Conservation (phyloP, 2,797 vertebrate genomes). For the Macrochelys suwanniensis region DNA sequence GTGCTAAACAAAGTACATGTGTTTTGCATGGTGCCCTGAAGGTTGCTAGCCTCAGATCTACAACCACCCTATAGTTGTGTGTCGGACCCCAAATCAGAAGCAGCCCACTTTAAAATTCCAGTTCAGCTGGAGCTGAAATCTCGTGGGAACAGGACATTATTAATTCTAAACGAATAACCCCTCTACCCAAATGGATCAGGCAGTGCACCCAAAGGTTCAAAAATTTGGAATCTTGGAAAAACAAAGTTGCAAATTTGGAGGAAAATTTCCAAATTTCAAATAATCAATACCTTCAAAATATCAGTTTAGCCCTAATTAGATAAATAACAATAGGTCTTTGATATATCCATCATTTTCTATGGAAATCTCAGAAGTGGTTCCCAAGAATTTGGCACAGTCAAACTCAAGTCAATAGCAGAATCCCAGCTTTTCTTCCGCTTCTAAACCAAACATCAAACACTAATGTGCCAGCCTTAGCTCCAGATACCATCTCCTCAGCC, state of each 20-base stretch:
- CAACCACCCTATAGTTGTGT: background rate
- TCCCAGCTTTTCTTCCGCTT: background rate
- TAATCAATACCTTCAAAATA: background rate
- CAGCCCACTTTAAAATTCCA: background rate
- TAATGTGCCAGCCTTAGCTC: background rate
- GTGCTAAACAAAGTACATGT: background rate
- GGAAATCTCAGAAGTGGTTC: background rate
- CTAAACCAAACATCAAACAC: background rate
- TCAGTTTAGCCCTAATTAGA: background rate
- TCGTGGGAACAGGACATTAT: background rate
- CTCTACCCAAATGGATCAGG: background rate
- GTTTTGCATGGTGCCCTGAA: background rate
- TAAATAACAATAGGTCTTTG: background rate
- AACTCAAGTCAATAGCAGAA: background rate
- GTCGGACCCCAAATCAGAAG: background rate
- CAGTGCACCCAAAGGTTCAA: background rate
- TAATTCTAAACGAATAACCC: background rate
- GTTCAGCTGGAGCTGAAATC: conserved; percentile 1
- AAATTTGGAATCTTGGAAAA: background rate
- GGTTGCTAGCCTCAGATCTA: background rate
- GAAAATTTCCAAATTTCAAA: background rate
- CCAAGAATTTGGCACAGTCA: background rate
- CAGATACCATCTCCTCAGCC: background rate
- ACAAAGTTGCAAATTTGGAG: background rate
- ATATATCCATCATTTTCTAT: background rate